Evolutionary conservation across 2,888 invertebrate species (phyloP).

Genomic region (Acanthosepion esculentum): DNA sequence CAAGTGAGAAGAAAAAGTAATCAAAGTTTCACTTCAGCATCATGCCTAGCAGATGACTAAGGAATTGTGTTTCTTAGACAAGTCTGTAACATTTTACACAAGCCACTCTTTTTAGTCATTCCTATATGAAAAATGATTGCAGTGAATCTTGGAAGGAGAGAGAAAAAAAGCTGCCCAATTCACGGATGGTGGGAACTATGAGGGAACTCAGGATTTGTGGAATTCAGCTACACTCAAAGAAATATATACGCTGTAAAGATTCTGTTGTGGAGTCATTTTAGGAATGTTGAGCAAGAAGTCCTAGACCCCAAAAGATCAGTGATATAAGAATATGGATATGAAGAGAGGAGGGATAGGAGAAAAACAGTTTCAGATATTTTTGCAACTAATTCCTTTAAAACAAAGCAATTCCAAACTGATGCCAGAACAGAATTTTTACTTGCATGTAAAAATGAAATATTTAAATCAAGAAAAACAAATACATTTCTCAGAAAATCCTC

Average conservation of each 20-base stretch:
- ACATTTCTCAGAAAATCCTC: not conserved
- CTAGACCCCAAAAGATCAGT: not conserved
- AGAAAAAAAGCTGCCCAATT: not conserved
- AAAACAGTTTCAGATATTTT: not conserved
- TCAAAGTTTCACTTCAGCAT: not conserved
- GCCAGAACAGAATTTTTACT: not conserved
- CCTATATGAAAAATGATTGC: not conserved
- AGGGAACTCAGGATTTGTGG: not conserved
- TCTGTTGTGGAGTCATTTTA: not conserved
- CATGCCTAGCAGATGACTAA: not conserved
- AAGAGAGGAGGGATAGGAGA: not conserved
- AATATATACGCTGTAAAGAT: not conserved
- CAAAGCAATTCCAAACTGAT: not conserved
- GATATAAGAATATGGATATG: not conserved
- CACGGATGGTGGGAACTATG: not conserved
- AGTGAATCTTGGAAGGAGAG: not conserved
- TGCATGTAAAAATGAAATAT: not conserved
- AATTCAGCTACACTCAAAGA: not conserved
- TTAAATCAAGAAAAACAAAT: too few relatives aligned
- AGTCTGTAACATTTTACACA: not conserved
- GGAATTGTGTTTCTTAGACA: not conserved
- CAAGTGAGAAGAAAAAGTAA: too few relatives aligned
- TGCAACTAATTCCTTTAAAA: not conserved
- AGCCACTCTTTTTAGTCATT: not conserved
- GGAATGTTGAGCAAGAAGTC: slow-evolving; percentile 4